phyloP scores from a whole-genome alignment of 2,113 vertebrate genomes.

The Ameiurus melas region DNA sequence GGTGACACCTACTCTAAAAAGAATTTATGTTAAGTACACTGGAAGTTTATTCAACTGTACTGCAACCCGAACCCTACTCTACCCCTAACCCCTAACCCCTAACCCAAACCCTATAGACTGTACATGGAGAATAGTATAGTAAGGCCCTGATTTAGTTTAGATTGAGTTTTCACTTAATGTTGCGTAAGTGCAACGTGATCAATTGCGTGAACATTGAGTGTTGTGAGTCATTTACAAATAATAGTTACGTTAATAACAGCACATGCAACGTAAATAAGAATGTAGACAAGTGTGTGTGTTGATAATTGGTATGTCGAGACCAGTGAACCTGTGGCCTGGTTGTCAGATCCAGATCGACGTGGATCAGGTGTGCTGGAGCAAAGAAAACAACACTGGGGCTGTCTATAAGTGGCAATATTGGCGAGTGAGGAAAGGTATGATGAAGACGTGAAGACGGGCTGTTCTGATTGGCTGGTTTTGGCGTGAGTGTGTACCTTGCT shows the following conservation, averaged over 20 bases:
- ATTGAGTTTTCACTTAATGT: no score
- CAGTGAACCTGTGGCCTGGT: not conserved
- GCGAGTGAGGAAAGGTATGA: not conserved
- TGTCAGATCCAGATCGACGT: not conserved
- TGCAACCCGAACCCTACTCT: no score
- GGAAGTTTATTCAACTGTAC: not conserved
- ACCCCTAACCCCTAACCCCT: no score
- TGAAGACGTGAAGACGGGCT: not conserved
- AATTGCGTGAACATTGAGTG: not conserved
- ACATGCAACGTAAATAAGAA: not conserved
- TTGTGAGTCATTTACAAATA: not conserved
- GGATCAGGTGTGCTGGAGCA: conserved; percentile 14
- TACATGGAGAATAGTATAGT: not conserved
- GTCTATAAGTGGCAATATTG: not conserved
- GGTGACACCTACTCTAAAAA: no score
- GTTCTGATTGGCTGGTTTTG: not conserved
- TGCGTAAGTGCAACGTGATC: not conserved
- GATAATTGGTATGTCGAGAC: not conserved
- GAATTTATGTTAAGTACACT: no score
- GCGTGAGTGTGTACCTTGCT: not conserved
- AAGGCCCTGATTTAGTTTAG: not conserved
- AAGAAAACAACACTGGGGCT: not conserved
- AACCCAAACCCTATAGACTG: no score
- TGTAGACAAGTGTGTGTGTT: not conserved
- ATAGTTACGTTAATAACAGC: not conserved